A percentile compares a stretch with the other conserved stretches of the same genome.
Conservation (phyloP, 2,888 invertebrate species). For the Encarsia formosa region DNA sequence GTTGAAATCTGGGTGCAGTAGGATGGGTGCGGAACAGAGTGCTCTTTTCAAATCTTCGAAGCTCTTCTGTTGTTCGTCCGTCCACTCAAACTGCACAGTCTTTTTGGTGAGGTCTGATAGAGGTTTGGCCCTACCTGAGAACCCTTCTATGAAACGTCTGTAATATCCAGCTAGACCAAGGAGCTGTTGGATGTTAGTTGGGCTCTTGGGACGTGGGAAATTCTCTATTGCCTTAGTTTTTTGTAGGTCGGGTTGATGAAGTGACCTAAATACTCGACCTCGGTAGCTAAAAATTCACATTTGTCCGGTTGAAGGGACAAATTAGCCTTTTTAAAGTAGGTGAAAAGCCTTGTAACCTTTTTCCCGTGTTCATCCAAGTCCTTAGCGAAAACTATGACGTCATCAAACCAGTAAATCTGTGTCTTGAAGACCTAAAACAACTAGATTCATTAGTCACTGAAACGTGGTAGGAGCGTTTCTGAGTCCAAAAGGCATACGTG, state of each 20-base stretch:
- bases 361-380: constrained; percentile 4
- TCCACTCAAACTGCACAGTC: neutral
- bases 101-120: constrained; percentile 6
- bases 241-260: constrained; percentile 4
- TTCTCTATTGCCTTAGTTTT: constrained; percentile 9
- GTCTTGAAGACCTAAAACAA: neutral
- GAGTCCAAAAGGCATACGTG: neutral
- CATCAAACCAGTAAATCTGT: constrained; percentile 6
- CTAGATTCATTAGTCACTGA: neutral
- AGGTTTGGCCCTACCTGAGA: constrained; percentile 16
- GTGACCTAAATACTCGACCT: neutral
- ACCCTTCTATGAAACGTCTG: constrained; percentile 21
- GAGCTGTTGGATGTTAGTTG: constrained; percentile 16
- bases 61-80: constrained; percentile 4
- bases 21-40: constrained; percentile 15
- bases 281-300: neutral
- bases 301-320: neutral
- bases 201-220: constrained; percentile 9
- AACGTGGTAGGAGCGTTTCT: neutral
- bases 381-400: constrained; percentile 7
- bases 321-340: neutral
- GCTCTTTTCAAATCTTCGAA: constrained; percentile 23
- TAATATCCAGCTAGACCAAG: constrained; percentile 21
- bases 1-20: constrained; percentile 10
- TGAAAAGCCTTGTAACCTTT: constrained; percentile 2